Base-by-base conservation (phyloP, 1,140 invertebrate species). In the Daktulosphaira vitifoliae region DNA sequence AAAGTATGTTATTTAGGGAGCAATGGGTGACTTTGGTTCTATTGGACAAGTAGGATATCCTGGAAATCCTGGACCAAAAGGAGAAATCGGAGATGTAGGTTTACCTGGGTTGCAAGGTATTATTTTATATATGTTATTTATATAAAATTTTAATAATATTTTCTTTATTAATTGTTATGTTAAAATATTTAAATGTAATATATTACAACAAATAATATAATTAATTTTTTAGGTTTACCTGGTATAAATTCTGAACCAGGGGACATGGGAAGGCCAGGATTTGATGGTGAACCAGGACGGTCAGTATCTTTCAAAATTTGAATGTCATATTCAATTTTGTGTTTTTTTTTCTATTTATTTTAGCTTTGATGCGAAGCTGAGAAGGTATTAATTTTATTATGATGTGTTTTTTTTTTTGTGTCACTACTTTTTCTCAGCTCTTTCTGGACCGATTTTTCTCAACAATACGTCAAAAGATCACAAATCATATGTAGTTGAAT, bases 161-260 rank as follows among this genome's bases (percentile, higher is more conserved):
- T n/a, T n/a, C 18, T 26, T 33, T 18, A 15, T 52, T n/a, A 37
- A n/a, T 11, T 29, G 11, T 53, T 15, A 25, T 25, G 29, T 15
- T 11, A n/a, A n/a, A 26, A 50, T 50, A 50, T 25, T n/a, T 50
- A 16, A 16, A 6, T 48, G 20, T 22, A 7, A n/a, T n/a, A n/a
- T 6, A 48, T 48, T 48, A 48, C 5, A 53, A 16, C 51, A 53
- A 25, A 22, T 29, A n/a, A 8, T 8, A 39, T 48, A 48, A 48
- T n/a, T 6, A 16, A 16, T 22, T 48, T 16, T 48, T 48, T 29
- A 69, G 68, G 68, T 23, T 26, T 75, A 11, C 72, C 76, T 2
- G 84, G 82, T 51, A 70, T 77, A 66, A 80, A 78, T 68, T 78
- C 84, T 29, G 77, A 82, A 68, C 79, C 73, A 66, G 86, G 88